phyloP scores from a whole-genome alignment of 2,888 invertebrate species.

The Caenorhabditis uteleia region DNA sequence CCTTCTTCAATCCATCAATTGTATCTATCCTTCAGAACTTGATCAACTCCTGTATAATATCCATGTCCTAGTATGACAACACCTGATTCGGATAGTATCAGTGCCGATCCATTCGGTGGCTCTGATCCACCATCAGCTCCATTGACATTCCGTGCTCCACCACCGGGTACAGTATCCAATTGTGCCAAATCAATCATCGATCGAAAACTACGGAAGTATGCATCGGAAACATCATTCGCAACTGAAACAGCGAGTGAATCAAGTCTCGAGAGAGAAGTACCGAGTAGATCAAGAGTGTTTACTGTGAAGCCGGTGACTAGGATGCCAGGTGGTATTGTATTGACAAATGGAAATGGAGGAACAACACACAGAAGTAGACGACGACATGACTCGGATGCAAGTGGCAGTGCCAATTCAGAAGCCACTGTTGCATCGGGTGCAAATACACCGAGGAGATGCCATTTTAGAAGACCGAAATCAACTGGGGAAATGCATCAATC shows the following conservation, averaged over 20 bases:
- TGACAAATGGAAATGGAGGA: slow-evolving; percentile 21
- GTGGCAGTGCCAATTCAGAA: slow-evolving; percentile 57
- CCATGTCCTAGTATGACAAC: slow-evolving; percentile 31
- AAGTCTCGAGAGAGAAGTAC: slow-evolving; percentile 45
- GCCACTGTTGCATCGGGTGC: slow-evolving; percentile 62
- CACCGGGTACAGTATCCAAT: slow-evolving; percentile 36
- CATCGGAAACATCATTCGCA: slow-evolving; percentile 64
- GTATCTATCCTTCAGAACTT: too few relatives aligned
- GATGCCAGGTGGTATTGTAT: slow-evolving; percentile 13
- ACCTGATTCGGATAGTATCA: slow-evolving; percentile 44
- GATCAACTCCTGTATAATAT: too few relatives aligned
- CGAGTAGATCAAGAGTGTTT: slow-evolving; percentile 51
- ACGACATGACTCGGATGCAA: slow-evolving; percentile 64
- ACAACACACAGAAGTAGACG: slow-evolving; percentile 21
- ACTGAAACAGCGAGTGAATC: slow-evolving; percentile 54
- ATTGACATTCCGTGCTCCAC: slow-evolving; percentile 42
- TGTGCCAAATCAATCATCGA: slow-evolving; percentile 59
- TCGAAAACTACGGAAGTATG: slow-evolving; percentile 63
- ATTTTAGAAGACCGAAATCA: slow-evolving; percentile 62
- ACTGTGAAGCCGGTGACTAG: slow-evolving; percentile 56
- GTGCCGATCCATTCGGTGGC: slow-evolving; percentile 40
- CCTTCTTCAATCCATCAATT: too few relatives aligned
- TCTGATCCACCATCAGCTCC: slow-evolving; percentile 45
- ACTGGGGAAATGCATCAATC: slow-evolving; percentile 59
- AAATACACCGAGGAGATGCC: slow-evolving; percentile 52